phyloP scores from a whole-genome alignment of 2,888 invertebrate species.

The Pinctada fucata region DNA sequence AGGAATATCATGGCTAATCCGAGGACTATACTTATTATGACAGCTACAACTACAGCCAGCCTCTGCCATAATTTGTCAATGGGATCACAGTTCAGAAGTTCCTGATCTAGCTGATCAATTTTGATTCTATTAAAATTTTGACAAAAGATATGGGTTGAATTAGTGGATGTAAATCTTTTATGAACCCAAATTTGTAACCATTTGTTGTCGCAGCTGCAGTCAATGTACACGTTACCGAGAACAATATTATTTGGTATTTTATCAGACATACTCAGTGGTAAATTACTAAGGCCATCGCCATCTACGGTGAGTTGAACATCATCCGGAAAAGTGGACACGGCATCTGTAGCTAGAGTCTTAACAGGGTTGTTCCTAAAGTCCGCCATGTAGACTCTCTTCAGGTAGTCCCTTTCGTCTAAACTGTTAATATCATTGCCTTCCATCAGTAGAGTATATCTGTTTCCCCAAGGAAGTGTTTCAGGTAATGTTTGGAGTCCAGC shows the following conservation, averaged over 20 bases:
- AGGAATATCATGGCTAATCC: not conserved
- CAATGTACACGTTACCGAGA: not conserved
- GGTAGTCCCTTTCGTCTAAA: not conserved
- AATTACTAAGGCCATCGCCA: not conserved
- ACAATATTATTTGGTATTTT: not conserved
- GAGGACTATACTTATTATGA: not conserved
- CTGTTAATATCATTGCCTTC: not conserved
- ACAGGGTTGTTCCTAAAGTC: not conserved
- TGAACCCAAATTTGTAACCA: not conserved
- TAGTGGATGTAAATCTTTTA: not conserved
- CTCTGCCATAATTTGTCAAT: not conserved
- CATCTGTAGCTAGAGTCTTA: not conserved
- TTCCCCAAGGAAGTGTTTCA: not conserved
- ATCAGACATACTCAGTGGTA: not conserved
- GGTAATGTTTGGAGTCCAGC: not conserved
- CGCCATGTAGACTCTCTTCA: not conserved
- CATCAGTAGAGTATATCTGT: not conserved
- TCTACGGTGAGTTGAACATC: not conserved
- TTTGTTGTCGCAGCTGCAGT: not conserved
- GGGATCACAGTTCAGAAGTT: not conserved
- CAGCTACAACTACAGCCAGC: not conserved
- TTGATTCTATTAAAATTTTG: not conserved
- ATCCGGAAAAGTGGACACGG: not conserved
- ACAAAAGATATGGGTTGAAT: not conserved
- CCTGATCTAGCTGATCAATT: too few relatives aligned